These are phyloP conservation scores for Percina caprodes DNA, from an alignment of 2,113 vertebrate genomes.

Conservation along the genomic window DNA sequence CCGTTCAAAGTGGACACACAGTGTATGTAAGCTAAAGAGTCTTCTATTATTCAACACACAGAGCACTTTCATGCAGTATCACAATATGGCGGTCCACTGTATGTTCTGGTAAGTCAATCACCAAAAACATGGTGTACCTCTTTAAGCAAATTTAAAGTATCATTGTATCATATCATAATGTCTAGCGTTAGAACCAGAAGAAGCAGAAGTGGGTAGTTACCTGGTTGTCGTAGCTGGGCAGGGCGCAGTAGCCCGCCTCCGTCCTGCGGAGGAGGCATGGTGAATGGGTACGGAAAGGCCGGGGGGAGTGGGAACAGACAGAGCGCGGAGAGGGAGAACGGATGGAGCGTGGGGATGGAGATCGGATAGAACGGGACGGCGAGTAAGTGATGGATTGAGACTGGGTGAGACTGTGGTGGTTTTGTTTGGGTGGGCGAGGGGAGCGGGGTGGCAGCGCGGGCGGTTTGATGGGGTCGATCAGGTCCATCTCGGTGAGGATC, in stretches of 20 bases:
- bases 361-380: constrained; percentile 76
- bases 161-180: too few relatives aligned
- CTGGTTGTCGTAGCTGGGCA: constrained; percentile 84
- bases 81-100: too few relatives aligned
- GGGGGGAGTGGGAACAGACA: constrained; percentile 81
- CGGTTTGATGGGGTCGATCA: constrained; percentile 76
- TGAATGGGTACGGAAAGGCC: constrained; percentile 80
- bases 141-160: not conserved
- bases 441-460: constrained; percentile 83
- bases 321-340: constrained; percentile 82
- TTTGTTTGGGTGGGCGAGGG: constrained; percentile 79
- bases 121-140: not conserved
- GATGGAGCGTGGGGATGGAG: constrained; percentile 78
- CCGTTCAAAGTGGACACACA: too few relatives aligned
- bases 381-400: constrained; percentile 73
- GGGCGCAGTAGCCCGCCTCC: constrained; percentile 80
- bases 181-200: not conserved
- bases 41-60: too few relatives aligned
- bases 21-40: too few relatives aligned
- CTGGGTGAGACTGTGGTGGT: constrained; percentile 78
- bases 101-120: not conserved
- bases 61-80: too few relatives aligned
- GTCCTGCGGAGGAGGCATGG: constrained; percentile 75
- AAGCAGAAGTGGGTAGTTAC: constrained; percentile 32
- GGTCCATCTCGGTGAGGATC: constrained; percentile 78